Evolutionary conservation across 2,888 invertebrate genomes (phyloP), one percentile per base, ranked within the genome.

Genomic region (Ochropacha duplaris): DNA sequence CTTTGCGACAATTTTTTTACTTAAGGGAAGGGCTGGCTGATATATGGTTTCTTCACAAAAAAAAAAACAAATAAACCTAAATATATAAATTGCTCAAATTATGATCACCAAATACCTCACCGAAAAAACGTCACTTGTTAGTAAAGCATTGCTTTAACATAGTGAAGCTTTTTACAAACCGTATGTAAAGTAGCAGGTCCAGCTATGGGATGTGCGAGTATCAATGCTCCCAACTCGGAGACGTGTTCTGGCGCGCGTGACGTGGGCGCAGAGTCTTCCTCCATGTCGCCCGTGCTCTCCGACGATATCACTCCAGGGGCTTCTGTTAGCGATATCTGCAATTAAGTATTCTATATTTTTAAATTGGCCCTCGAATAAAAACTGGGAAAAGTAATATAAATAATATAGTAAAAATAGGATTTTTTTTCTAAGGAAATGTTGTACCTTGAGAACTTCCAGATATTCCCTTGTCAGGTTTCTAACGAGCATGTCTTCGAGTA

Each of bases 401-500:
- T n/a, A n/a, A n/a, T n/a, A n/a, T n/a, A n/a, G n/a, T n/a, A n/a
- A n/a, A n/a, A n/a, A n/a, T n/a, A n/a, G n/a, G n/a, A n/a, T n/a
- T n/a, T n/a, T n/a, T n/a, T n/a, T n/a, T n/a, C n/a, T n/a, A n/a
- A n/a, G n/a, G n/a, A n/a, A n/a, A n/a, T n/a, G n/a, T n/a, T n/a
- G n/a, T 60, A 94, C 94, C 89, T 96, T 95, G 24, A 98, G 84
- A 1, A 98, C 94, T 71, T 98, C 98, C 26, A 98, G 87, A 79
- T 98, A 97, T 83, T 98, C 98, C 60, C 98, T 94, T 0, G 98
- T 97, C 57, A 98, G 88, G 59, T 96, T 96, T 59, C 98, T 93
- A 61, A 97, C 97, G 54, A 98, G 90, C 91, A 97, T 96, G 75
- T 97, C 97, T 76, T 97, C 97, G 1, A 97, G 90, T 1, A 97